Evolutionary conservation across 1,140 invertebrate species (phyloP).

Genomic region (Panagrolaimus sp.): DNA sequence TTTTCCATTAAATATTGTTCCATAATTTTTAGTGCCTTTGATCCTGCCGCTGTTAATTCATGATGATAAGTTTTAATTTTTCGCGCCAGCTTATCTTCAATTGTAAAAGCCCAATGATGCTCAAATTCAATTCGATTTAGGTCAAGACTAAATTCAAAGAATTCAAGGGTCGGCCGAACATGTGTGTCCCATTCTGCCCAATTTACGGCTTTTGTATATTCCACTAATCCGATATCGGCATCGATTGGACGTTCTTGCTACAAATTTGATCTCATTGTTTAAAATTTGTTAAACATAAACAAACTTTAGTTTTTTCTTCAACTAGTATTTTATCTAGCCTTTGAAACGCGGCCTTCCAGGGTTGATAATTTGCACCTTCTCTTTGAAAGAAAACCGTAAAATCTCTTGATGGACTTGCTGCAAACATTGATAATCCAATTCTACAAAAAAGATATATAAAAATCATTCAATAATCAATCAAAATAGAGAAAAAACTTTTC

Average conservation of each 20-base stretch:
- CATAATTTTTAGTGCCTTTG: background rate
- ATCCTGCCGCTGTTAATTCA: background rate
- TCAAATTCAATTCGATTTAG: conserved; percentile 43
- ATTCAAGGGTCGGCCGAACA: background rate
- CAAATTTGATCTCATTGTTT: background rate
- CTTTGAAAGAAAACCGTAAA: background rate
- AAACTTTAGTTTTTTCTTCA: background rate
- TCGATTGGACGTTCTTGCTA: conserved; percentile 31
- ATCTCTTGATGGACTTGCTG: background rate
- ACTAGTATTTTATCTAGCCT: background rate
- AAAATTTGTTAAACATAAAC: background rate
- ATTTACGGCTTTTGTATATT: conserved; percentile 25
- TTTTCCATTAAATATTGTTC: conserved; percentile 12
- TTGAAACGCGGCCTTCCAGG: background rate
- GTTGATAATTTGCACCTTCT: background rate
- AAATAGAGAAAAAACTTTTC: too few relatives aligned
- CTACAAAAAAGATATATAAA: background rate
- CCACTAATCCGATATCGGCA: conserved; percentile 29
- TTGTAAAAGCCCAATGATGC: conserved; percentile 42
- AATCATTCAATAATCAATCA: too few relatives aligned
- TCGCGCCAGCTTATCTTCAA: conserved; percentile 14
- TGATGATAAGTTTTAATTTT: conserved; percentile 10
- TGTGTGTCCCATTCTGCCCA: conserved; percentile 31
- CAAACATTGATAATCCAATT: background rate
- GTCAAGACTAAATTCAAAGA: conserved; percentile 32